Evolutionary conservation across 2,113 vertebrate genomes (phyloP).

Genomic region (Piprites chloris): DNA sequence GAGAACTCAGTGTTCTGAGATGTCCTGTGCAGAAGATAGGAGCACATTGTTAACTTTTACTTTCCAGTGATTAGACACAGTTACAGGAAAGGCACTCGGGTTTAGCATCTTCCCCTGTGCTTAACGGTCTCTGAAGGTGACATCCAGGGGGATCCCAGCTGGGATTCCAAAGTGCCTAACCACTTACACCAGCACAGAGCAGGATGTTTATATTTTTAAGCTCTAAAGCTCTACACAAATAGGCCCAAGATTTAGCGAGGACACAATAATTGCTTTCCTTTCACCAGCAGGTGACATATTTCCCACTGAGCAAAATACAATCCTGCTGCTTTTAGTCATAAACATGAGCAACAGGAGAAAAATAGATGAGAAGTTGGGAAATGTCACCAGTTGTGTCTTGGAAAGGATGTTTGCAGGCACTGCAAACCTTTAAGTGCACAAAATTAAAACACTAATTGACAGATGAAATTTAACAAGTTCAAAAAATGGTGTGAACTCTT

Average conservation of each 20-base stretch:
- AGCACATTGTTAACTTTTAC: neutral
- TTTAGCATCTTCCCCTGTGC: conserved; percentile 52
- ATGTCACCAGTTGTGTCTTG: conserved; percentile 58
- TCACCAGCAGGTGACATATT: conserved; percentile 57
- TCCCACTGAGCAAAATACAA: conserved; percentile 59
- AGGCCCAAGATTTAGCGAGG: conserved; percentile 56
- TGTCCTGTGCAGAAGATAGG: neutral
- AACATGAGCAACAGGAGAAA: conserved; percentile 52
- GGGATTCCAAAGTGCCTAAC: conserved; percentile 44
- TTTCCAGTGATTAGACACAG: conserved; percentile 32
- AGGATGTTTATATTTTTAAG: conserved; percentile 53
- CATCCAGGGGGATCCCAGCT: conserved; percentile 58
- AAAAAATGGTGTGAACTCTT: neutral
- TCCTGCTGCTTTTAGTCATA: conserved; percentile 50
- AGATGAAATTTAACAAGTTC: neutral
- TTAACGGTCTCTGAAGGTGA: conserved; percentile 66
- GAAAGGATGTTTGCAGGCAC: conserved; percentile 43
- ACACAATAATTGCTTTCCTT: conserved; percentile 72
- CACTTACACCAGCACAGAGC: conserved; percentile 29
- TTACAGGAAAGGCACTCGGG: neutral
- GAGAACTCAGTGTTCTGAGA: neutral
- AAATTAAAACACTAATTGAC: conserved; percentile 54
- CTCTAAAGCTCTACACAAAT: conserved; percentile 33
- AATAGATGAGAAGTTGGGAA: conserved; percentile 56
- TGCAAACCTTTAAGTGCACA: neutral